Evolutionary conservation across 1,140 invertebrate species (phyloP).

Genomic region (Pseudoatta argentina): DNA sequence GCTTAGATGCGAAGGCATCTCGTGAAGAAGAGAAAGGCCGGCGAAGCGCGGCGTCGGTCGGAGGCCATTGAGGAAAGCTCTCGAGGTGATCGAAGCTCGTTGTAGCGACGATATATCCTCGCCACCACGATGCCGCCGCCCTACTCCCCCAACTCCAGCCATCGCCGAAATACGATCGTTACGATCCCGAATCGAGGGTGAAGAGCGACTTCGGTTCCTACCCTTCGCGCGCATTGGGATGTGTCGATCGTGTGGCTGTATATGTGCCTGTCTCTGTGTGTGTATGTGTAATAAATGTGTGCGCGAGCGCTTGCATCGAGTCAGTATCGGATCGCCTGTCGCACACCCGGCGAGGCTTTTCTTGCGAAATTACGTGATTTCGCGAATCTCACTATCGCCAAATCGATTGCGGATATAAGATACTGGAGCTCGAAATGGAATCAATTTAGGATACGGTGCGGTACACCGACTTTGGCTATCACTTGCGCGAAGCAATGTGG

Average conservation of each 20-base stretch:
- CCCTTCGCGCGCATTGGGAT: neutral
- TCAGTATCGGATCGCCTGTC: constrained; percentile 39
- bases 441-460: constrained; percentile 59
- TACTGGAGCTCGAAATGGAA: constrained; percentile 59
- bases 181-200: constrained; percentile 63
- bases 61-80: constrained; percentile 74
- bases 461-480: constrained; percentile 36
- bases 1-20: neutral
- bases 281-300: neutral
- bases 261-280: constrained; percentile 39
- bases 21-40: constrained; percentile 10
- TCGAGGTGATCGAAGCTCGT: constrained; percentile 74
- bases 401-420: constrained; percentile 58
- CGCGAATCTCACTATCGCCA: constrained; percentile 61
- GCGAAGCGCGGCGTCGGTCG: constrained; percentile 61
- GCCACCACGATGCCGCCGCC: constrained; percentile 57
- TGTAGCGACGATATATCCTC: constrained; percentile 72
- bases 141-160: neutral
- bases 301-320: constrained; percentile 3
- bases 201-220: constrained; percentile 53
- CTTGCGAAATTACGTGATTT: constrained; percentile 69
- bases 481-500: constrained; percentile 20
- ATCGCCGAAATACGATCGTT: constrained; percentile 69
- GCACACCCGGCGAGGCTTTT: constrained; percentile 47
- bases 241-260: neutral